Conservation (phyloP, 2,797 vertebrate genomes). For the Moxostoma hubbsi region DNA sequence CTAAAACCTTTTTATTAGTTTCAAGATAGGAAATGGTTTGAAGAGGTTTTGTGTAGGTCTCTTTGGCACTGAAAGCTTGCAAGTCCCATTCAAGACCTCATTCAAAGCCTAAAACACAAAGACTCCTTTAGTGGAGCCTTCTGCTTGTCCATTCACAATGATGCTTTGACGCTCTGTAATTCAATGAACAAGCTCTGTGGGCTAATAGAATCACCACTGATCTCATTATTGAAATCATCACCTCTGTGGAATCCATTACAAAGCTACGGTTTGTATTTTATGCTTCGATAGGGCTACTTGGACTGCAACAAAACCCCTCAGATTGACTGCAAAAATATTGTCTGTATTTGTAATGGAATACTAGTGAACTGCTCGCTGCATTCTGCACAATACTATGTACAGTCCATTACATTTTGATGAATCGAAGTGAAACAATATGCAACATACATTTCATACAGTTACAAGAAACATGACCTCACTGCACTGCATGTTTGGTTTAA, state of each 20-base stretch:
- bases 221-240: constrained; percentile 30
- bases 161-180: neutral
- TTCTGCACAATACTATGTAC: too few relatives aligned
- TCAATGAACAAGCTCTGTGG: constrained; percentile 14
- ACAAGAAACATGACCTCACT: too few relatives aligned
- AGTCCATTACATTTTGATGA: too few relatives aligned
- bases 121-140: constrained; percentile 11
- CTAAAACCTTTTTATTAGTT: too few relatives aligned
- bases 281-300: neutral
- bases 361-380: too few relatives aligned
- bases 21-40: neutral
- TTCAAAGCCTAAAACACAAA: constrained; percentile 46
- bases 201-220: constrained; percentile 23
- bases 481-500: too few relatives aligned
- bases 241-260: constrained; percentile 13
- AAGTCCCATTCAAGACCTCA: constrained; percentile 54
- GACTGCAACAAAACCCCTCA: constrained; percentile 16
- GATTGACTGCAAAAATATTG: constrained; percentile 13
- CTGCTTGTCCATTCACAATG: constrained; percentile 27
- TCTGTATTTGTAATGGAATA: too few relatives aligned
- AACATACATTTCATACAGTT: too few relatives aligned
- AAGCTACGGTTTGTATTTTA: neutral
- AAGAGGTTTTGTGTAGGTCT: constrained; percentile 4
- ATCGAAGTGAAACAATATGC: too few relatives aligned
- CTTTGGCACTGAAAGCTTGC: constrained; percentile 57